Percentiles rank a stretch among this genome's conserved stretches.
Evolutionary conservation across 2,888 invertebrate genomes (phyloP).

Genomic region (Odontocerum albicorne): DNA sequence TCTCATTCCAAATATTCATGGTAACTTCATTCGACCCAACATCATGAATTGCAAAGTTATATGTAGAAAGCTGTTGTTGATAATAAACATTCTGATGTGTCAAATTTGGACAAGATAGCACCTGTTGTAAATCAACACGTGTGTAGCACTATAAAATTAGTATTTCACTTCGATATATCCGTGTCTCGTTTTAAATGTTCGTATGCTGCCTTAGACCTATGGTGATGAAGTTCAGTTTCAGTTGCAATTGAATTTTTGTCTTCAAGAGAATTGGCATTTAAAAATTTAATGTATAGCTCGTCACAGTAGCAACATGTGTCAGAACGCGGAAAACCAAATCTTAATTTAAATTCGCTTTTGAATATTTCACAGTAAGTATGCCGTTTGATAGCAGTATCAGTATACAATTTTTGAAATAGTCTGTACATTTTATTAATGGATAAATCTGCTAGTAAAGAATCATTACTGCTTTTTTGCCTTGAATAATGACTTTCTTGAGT

Average conservation of each 20-base stretch:
- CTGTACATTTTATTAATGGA: background rate
- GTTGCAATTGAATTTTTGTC: constrained; percentile 1
- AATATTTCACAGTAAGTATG: background rate
- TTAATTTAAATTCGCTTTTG: constrained; percentile 4
- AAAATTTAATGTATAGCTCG: constrained; percentile 1
- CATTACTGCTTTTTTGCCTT: background rate
- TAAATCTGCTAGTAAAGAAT: background rate
- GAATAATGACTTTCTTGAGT: constrained; percentile 1
- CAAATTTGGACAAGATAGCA: constrained; percentile 1
- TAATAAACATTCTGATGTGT: constrained; percentile 1
- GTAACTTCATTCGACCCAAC: background rate
- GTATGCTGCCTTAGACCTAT: background rate
- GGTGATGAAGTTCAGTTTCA: constrained; percentile 2
- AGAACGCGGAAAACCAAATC: constrained; percentile 3
- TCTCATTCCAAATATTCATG: constrained; percentile 4
- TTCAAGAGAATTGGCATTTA: background rate
- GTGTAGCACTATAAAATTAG: background rate
- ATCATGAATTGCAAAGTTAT: constrained; percentile 5
- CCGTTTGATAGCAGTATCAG: background rate
- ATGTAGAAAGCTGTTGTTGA: constrained; percentile 2
- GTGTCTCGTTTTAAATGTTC: background rate
- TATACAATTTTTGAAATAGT: background rate
- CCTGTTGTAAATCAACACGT: no score
- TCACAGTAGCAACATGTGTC: background rate
- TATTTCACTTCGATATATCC: background rate